Conservation (phyloP, 2,113 vertebrate species). For the Pelusios castaneus region DNA sequence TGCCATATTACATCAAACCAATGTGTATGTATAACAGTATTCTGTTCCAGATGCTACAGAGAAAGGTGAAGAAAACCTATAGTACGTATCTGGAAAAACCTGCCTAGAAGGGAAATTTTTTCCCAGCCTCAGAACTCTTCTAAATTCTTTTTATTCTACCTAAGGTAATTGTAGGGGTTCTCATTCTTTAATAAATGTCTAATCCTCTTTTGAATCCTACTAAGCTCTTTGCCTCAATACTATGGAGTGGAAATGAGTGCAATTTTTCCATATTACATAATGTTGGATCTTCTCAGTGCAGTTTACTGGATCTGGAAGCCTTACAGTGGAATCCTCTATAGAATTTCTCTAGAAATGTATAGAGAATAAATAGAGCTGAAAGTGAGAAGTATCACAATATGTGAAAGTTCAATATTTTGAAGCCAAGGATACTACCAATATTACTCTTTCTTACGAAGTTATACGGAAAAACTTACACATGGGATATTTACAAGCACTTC, state of each 20-base stretch:
- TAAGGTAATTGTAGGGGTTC: background rate
- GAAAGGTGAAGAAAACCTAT: background rate
- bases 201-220: background rate
- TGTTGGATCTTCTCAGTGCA: background rate
- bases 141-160: background rate
- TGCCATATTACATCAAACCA: fast-evolving
- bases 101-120: background rate
- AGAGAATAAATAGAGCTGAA: background rate
- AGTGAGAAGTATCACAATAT: background rate
- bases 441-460: background rate
- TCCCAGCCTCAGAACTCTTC: background rate
- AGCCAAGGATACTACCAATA: background rate
- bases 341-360: background rate
- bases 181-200: background rate
- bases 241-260: background rate
- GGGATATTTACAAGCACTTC: slow-evolving; percentile 24
- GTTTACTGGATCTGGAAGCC: background rate
- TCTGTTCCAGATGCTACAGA: background rate
- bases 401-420: background rate
- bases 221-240: background rate
- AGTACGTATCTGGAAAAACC: background rate
- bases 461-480: background rate
- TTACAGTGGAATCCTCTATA: background rate
- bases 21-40: background rate
- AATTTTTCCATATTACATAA: background rate